Evolutionary conservation across 2,888 invertebrate genomes (phyloP).

Genomic region (Plagiodera versicolora): DNA sequence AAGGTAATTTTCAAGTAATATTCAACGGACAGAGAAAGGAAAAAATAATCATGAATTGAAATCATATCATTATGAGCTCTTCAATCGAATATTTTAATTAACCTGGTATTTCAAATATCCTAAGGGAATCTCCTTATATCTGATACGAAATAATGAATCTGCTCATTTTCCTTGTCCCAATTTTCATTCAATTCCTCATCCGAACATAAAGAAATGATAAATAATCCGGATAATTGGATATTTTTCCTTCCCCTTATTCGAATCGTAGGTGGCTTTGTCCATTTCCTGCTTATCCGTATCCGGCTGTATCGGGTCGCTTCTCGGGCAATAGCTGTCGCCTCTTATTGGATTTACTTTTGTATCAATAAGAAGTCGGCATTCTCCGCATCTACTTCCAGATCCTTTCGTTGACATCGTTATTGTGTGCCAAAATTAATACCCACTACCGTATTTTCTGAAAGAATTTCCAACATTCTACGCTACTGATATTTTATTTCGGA

Average conservation of each 20-base stretch:
- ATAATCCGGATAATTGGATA: slow-evolving; percentile 31
- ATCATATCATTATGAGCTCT: no score
- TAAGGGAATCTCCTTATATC: neutral
- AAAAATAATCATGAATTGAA: no score
- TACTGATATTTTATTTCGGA: no score
- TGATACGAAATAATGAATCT: neutral
- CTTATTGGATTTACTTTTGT: slow-evolving; percentile 45
- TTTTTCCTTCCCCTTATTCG: slow-evolving; percentile 33
- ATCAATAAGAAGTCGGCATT: slow-evolving; percentile 42
- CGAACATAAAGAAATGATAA: neutral
- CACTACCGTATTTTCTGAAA: neutral
- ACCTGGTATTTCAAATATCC: no score
- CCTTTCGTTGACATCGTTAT: slow-evolving; percentile 37
- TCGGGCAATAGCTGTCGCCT: slow-evolving; percentile 44
- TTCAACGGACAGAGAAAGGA: no score
- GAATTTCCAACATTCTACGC: slow-evolving; percentile 18
- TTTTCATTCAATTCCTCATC: neutral
- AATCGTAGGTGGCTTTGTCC: slow-evolving; percentile 24
- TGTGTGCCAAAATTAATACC: slow-evolving; percentile 38
- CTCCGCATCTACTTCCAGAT: slow-evolving; percentile 38
- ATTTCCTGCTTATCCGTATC: slow-evolving; percentile 22
- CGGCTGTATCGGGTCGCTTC: slow-evolving; percentile 25
- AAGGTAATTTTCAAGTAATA: no score
- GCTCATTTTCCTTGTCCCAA: neutral
- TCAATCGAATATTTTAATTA: no score